A percentile compares a stretch with the other conserved stretches of the same genome.
phyloP scores from a whole-genome alignment of 2,888 invertebrate species.

The Thymelicus acteon region DNA sequence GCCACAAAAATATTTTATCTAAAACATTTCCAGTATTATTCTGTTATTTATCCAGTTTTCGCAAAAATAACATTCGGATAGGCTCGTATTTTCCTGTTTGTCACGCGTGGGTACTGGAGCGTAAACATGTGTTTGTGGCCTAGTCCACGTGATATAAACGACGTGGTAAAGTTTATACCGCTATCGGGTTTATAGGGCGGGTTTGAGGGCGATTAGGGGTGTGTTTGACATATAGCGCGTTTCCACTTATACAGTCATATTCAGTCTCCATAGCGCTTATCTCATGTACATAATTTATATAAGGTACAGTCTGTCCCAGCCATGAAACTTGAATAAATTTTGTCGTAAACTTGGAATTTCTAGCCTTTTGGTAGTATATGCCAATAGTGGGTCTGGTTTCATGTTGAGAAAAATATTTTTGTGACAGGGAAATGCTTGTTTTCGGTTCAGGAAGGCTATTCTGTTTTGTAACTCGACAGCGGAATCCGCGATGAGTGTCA shows the following conservation, averaged over 20 bases:
- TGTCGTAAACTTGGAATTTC: background rate
- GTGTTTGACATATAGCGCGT: slow-evolving; percentile 18
- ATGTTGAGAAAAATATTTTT: too few species aligned
- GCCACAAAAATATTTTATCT: slow-evolving; percentile 13
- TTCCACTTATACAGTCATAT: background rate
- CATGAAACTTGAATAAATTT: background rate
- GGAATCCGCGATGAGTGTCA: too few species aligned
- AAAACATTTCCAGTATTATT: slow-evolving; percentile 12
- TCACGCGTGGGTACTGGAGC: slow-evolving; percentile 31
- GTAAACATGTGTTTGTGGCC: slow-evolving; percentile 28
- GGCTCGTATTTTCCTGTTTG: slow-evolving; percentile 35
- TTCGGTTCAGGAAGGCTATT: too few species aligned
- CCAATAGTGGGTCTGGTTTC: too few species aligned
- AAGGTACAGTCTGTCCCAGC: background rate
- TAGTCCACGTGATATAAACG: slow-evolving; percentile 26
- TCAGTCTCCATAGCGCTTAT: background rate
- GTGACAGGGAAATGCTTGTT: too few species aligned
- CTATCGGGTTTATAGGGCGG: slow-evolving; percentile 21
- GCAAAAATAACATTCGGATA: slow-evolving; percentile 32
- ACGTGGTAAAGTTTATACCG: slow-evolving; percentile 3
- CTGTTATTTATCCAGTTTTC: slow-evolving; percentile 9
- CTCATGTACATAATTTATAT: background rate
- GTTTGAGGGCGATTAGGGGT: slow-evolving; percentile 21
- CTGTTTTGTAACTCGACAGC: too few species aligned
- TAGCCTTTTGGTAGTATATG: background rate